Evolutionary conservation across 1,140 invertebrate genomes (phyloP).

Genomic region (Leptinotarsa texana): DNA sequence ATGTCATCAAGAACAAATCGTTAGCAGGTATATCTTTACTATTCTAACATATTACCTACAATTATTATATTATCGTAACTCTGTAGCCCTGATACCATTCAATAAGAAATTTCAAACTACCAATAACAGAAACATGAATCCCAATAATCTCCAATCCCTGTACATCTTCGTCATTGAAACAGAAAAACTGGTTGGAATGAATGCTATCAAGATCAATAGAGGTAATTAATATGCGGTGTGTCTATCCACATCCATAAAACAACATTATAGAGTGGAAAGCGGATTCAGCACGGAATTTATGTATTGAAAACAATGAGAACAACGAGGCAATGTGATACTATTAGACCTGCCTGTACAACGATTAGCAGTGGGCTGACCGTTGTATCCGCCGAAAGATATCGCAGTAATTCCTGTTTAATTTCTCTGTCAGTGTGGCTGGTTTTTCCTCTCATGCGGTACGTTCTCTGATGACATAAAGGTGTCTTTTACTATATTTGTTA

Average conservation of each 20-base stretch:
- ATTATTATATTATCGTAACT: no score
- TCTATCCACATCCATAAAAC: slow-evolving; percentile 45
- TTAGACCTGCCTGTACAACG: slow-evolving; percentile 34
- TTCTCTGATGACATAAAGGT: no score
- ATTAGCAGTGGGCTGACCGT: slow-evolving; percentile 12
- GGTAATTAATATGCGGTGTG: slow-evolving; percentile 46
- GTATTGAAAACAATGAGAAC: slow-evolving; percentile 48
- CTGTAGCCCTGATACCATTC: no score
- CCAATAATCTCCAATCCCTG: not conserved
- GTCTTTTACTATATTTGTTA: no score
- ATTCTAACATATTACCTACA: no score
- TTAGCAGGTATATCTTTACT: no score
- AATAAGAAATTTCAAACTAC: no score
- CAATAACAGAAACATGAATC: no score
- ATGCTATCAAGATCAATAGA: slow-evolving; percentile 27
- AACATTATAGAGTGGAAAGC: slow-evolving; percentile 43
- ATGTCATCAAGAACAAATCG: no score
- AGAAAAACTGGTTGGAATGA: slow-evolving; percentile 10
- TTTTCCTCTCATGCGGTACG: no score
- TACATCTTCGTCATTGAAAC: not conserved
- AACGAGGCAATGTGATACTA: slow-evolving; percentile 44
- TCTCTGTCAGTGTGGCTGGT: not conserved
- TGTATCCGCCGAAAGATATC: not conserved
- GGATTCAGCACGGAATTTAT: slow-evolving; percentile 46
- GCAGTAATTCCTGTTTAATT: not conserved